Base-by-base conservation (phyloP, 2,797 vertebrate species). In the Ctenochaetus hawaiiensis region DNA sequence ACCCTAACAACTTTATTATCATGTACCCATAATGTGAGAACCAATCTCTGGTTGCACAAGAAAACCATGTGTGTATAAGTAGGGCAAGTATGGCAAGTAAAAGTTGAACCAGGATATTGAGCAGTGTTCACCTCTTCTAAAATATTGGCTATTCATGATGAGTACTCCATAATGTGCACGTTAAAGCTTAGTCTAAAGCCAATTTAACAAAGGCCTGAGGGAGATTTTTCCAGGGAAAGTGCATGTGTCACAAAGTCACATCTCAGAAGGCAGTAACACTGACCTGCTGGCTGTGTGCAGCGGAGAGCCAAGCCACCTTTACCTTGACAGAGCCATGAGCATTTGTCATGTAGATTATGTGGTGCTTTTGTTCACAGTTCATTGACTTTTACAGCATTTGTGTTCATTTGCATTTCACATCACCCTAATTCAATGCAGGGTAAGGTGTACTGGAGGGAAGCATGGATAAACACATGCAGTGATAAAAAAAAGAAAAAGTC, bases 281-380 rank as follows among this genome's bases (percentile, higher is more conserved):
- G 20, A 63, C 43, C 37, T 20, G 43, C 57, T 52, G 47, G 16
- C 8, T 72, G 22, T 61, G 18, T 62, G 69, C 43, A 22, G 41
- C 44, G 45, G 22, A 60, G 20, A 58, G 41, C 71, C 30, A 39
- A 53, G 39, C 30, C 60, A 23, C 77, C 47, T 65, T 64, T 69
- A 43, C 61, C 61, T 72, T 61, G 34, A 70, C 65, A 66, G 72
- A 62, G 37, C 44, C 37, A 45, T 4, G 18, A 65, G 20, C 48
- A 54, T 77, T 77, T 68, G 69, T 67, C 65, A 73, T 64, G 59
- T 53, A 68, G 41, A 77, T 77, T 70, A 51, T 66, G 70, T 65
- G 54, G 8, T 2, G 56, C 60, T 74, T 39, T 66, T 82, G 54
- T 74, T 82, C 57, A 56, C 13, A 30, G 48, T 67, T 78, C 54